Base-by-base conservation (phyloP, 2,113 vertebrate species). In the zebrafish (Danio rerio) region DNA sequence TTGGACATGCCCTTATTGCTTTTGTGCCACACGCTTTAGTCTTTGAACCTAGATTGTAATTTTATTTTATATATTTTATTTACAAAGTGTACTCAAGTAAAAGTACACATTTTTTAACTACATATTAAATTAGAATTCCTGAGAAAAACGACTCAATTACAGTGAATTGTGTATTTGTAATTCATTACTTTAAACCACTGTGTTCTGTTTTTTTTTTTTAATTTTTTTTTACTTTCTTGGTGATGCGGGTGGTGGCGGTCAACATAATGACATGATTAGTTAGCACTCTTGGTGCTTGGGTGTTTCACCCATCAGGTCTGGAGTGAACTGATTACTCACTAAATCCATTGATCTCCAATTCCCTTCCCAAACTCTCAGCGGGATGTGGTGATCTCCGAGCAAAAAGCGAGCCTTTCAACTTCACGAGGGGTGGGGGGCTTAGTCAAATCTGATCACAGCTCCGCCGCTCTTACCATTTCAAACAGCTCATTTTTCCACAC, bases 401-500 rank as follows among this genome's bases (percentile, higher is more conserved):
- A 68, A 74, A 76, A 68, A 75, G 42, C 11, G 10, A 31, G 59
- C 59, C 80, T 81, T 81, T 81, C 49, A 75, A 74, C 80, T 74
- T 82, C 31, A 4, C 40, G 6, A 31, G 31, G 31, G 31, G 45
- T 40, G 53, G 65, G 58, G 20, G 56, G 16, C 81, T 84, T 16
- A 55, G 83, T 52, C 68, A 66, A 78, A 85, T 85, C 65, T 71
- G 83, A 87, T 82, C 87, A 81, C 68, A 83, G 70, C 81, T 70
- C 55, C 16, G 69, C 50, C 52, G 31, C 86, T 90, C 83, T 91
- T 88, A 89, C 83, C 86, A 89, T 90, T 92, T 93, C 91, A 93
- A 93, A 93, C 88, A 88, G 85, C 88, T 91, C 84, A 90, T 92
- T 91, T 93, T 89, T 87, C 49, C 81, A 84, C 84, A 88, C 85